Conservation (phyloP, 2,797 vertebrate species). For the Graptemys geographica region DNA sequence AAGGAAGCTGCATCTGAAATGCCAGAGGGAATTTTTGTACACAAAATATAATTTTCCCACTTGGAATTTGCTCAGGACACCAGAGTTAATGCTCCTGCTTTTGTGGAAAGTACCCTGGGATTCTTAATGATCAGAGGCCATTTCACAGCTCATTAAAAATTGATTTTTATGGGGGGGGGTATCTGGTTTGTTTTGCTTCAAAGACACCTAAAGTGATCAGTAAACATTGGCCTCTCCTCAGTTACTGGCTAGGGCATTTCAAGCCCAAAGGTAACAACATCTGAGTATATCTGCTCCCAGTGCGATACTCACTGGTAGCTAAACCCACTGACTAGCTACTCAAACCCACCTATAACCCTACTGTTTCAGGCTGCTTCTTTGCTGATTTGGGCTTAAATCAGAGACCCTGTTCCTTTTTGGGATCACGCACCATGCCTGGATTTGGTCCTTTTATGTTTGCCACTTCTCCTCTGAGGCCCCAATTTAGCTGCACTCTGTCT, state of each 20-base stretch:
- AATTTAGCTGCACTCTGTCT: neutral
- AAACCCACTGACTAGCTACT: neutral
- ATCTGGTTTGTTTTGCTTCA: neutral
- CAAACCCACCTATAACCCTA: neutral
- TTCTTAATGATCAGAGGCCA: neutral
- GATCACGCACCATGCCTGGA: neutral
- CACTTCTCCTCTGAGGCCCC: neutral
- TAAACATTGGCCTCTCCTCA: neutral
- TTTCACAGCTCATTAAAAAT: neutral
- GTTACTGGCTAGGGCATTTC: neutral
- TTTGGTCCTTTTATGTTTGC: neutral
- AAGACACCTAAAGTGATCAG: neutral
- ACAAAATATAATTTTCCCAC: neutral
- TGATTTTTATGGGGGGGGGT: neutral
- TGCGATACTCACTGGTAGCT: neutral
- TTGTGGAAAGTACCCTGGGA: neutral
- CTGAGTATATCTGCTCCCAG: neutral
- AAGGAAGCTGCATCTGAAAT: neutral
- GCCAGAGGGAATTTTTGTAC: neutral
- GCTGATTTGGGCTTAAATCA: neutral
- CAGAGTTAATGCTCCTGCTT: fast-evolving
- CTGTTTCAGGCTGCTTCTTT: neutral
- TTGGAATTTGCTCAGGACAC: neutral
- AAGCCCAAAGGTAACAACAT: neutral
- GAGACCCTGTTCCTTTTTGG: neutral